Evolutionary conservation across 1,140 invertebrate genomes (phyloP), one percentile per base, ranked within the genome.

Genomic region (Phthorimaea operculella): DNA sequence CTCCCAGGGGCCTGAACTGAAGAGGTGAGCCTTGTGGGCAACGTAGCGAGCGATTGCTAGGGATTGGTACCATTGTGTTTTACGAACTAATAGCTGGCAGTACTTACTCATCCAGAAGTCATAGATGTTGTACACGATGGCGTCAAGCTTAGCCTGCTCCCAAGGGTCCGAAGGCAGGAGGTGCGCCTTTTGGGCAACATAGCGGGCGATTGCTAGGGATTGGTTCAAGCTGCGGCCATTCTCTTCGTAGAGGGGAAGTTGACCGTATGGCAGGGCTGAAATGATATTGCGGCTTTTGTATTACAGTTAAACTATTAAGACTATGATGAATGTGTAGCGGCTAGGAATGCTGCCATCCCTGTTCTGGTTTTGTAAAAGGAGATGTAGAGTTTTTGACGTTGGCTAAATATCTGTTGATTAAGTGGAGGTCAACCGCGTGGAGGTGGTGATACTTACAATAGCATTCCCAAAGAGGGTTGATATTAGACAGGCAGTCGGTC

Each of bases 81-180:
- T 28, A n/a, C n/a, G n/a, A n/a, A n/a, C n/a, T 28, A 28, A 28
- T 4, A 28, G 21, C 21, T 28, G 21, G 2, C 21, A 47, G 34
- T 34, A 74, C 73, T 70, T 66, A 83, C 79, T 75, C 52, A 53
- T 33, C 74, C 73, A 76, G 51, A 78, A 78, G 53, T 86, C 83
- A 36, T 80, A 85, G 15, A 85, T 69, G 28, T 67, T 77, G n/a
- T 64, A 68, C 0, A 70, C 83, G 8, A 76, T 52, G 9, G 76
- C 68, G 33, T 85, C 83, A 49, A 83, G 54, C 0, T 72, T 56
- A n/a, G 83, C 83, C 55, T 85, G 76, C 2, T 76, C 68, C 80
- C 79, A 86, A 12, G 73, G 66, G 50, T 83, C 82, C 28, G 70
- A 57, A 0, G 83, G 79, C 12, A 85, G 56, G 0, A 86, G 65